Evolutionary conservation across 2,797 vertebrate genomes (phyloP).

Genomic region (Sternarchorhynchus goeldii): DNA sequence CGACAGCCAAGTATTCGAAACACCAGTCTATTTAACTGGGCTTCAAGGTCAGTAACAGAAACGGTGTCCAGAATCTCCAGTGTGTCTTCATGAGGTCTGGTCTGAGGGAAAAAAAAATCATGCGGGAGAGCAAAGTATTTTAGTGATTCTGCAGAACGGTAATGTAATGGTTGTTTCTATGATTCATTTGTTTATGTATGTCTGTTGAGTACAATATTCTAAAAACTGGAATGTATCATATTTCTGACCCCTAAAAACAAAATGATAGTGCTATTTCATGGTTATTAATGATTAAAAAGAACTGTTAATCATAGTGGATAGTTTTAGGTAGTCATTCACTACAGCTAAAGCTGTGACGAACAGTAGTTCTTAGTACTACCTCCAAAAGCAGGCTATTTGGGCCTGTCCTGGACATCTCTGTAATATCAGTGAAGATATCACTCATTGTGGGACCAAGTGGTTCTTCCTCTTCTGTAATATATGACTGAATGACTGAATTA

Average conservation of each 20-base stretch:
- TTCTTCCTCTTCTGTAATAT: slow-evolving; percentile 44
- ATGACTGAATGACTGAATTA: slow-evolving; percentile 13
- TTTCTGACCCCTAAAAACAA: too few relatives aligned
- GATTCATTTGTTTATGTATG: too few relatives aligned
- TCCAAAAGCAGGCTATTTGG: slow-evolving; percentile 57
- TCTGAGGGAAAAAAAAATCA: slow-evolving; percentile 55
- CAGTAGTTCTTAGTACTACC: slow-evolving; percentile 59
- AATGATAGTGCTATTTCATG: too few relatives aligned
- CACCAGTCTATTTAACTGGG: slow-evolving; percentile 71
- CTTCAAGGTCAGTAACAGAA: slow-evolving; percentile 67
- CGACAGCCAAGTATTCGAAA: slow-evolving; percentile 77
- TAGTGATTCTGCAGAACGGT: not conserved
- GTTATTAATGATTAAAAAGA: too few relatives aligned
- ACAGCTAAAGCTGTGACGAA: not conserved
- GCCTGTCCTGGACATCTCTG: slow-evolving; percentile 53
- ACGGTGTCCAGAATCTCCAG: slow-evolving; percentile 55
- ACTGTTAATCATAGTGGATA: not conserved
- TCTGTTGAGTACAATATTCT: too few relatives aligned
- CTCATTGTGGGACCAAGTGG: slow-evolving; percentile 52
- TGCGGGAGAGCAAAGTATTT: not conserved
- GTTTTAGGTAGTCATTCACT: not conserved
- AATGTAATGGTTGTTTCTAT: too few relatives aligned
- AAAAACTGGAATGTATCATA: too few relatives aligned
- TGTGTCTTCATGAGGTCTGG: slow-evolving; percentile 53
- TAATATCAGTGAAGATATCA: slow-evolving; percentile 64